Base-by-base conservation (phyloP, 1,140 invertebrate genomes). In the Liolophura sinensis region DNA sequence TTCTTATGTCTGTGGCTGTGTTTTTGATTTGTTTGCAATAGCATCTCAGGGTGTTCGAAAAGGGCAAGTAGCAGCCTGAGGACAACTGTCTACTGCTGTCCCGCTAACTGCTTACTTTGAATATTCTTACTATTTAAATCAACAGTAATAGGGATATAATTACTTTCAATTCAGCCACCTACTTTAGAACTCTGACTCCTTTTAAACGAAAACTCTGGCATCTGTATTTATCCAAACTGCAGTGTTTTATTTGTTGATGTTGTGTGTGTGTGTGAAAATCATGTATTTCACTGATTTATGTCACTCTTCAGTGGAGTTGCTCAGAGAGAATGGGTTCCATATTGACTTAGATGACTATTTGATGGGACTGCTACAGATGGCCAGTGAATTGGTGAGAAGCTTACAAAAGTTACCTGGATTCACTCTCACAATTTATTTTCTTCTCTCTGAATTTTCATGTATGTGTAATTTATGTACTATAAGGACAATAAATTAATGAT, bases 341-440 rank as follows among this genome's bases (percentile, higher is more conserved):
- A 84, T 97, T 65, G 94, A 96, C 73, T 85, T 96, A 24, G 94
- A 97, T 82, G 94, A 96, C 74, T 97, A 93, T 77, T 84, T 97
- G 16, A 89, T 92, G 79, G 94, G 95, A 4, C 82, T 96, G 11
- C 83, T 96, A 24, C 88, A 91, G 75, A 81, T 96, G 59, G 90
- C 92, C 31, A 89, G 91, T 54, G 94, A 96, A 87, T 82, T 97
- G 85, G 92, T 93, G 85, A 86, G 84, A 84, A 20, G 31, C 3
- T 40, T 40, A 40, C 31, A 40, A 3, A 40, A 40, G 9, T 40
- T n/a, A 46, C n/a, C 18, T 4, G 9, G 18, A 9, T 54, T 25
- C 5, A 24, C n/a, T 16, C 18, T 25, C 20, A n/a, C 1, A 31
- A 31, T n/a, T 16, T 6, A 62, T n/a, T 16, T 64, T 64, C 1